Evolutionary conservation across 2,888 invertebrate genomes (phyloP).

Genomic region (Acronicta alni): DNA sequence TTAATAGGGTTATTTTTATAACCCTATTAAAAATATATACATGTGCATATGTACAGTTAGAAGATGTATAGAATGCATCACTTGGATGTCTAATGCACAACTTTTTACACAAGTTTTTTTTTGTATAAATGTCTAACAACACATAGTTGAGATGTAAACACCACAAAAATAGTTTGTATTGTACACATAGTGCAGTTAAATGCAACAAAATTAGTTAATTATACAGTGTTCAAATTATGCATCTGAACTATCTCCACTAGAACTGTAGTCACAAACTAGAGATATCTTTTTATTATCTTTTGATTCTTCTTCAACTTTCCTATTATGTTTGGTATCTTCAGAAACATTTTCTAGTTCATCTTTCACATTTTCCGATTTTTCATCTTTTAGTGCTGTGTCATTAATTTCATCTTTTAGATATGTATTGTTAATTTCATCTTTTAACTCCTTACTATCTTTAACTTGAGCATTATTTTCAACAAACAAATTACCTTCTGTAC

Average conservation of each 20-base stretch:
- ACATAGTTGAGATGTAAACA: no score
- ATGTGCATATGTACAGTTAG: no score
- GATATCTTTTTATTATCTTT: constrained; percentile 57
- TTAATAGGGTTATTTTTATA: no score
- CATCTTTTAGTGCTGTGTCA: background rate
- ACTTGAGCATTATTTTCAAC: background rate
- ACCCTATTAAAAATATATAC: no score
- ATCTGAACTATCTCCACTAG: constrained; percentile 77
- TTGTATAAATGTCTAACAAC: no score
- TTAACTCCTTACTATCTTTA: background rate
- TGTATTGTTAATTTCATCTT: background rate
- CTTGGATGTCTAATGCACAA: no score
- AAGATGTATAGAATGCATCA: no score
- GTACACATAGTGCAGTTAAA: no score
- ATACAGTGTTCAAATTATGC: constrained; percentile 3
- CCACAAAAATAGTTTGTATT: no score
- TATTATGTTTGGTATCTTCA: constrained; percentile 23
- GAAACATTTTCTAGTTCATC: constrained; percentile 9
- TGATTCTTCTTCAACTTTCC: constrained; percentile 12
- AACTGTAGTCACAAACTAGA: constrained; percentile 79
- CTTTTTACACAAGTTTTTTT: no score
- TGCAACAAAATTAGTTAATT: constrained; percentile 12
- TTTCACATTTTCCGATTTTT: constrained; percentile 4
- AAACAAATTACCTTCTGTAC: background rate
- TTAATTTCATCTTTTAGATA: background rate